Evolutionary conservation across 2,888 invertebrate genomes (phyloP), one percentile per base, ranked within the genome.

Genomic region (Poecilobothrus nobilitatus): DNA sequence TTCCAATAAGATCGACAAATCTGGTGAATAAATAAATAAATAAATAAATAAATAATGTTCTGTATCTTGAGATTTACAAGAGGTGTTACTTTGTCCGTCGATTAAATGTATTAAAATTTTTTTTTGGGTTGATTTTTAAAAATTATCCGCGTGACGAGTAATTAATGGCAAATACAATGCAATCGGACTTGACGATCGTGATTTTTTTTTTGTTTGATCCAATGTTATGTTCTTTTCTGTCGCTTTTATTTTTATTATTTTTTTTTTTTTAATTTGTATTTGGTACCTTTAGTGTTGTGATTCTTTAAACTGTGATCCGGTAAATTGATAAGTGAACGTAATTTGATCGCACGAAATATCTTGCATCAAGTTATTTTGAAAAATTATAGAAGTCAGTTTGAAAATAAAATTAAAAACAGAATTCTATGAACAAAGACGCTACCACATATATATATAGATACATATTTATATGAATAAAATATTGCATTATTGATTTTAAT

Each of bases 91-190:
- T 53, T 53, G 53, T 53, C 53, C 53, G 53, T 53, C 6, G 53
- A 53, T 53, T 12, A 53, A 53, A 53, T 53, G 53, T 53, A 10
- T 37, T 37, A 10, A 12, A 37, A 37, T 37, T 53, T 53, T 53
- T 53, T 53, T 53, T 53, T 53, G 9, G 9, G 7, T 18, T 53
- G 18, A 18, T 53, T 53, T 15, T 53, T 6, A 41, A 12, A 53
- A 53, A 53, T 53, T 53, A 53, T 53, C 53, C 53, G 53, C 53
- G 53, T 53, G 53, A 53, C 53, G 53, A 53, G 53, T 53, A 53
- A 53, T 53, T 53, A 53, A 53, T 53, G 53, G 53, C 53, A 53
- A 53, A 53, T 53, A 53, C 53, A 53, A 53, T 12, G 18, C 53
- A 53, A 53, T 53, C 53, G 53, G 53, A 53, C 53, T 53, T 53